Evolutionary conservation across 2,888 invertebrate species (phyloP).

Genomic region (Eremobia ochroleuca): DNA sequence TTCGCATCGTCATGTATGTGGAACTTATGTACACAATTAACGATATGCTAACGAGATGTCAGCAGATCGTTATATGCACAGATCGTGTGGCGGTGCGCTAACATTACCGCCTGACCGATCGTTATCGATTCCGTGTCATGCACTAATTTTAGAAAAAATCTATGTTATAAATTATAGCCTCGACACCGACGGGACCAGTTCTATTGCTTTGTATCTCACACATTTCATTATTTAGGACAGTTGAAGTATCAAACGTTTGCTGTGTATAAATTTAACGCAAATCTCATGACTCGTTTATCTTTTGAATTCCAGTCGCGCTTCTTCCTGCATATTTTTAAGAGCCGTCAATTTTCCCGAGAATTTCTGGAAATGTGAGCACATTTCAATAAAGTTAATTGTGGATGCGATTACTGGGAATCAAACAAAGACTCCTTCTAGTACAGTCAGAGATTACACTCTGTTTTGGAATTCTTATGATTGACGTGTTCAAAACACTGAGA

Average conservation of each 20-base stretch:
- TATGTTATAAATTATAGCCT: constrained; percentile 73
- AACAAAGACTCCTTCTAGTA: constrained; percentile 59
- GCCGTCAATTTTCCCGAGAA: constrained; percentile 40
- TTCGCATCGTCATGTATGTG: constrained; percentile 9
- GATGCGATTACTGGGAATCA: constrained; percentile 56
- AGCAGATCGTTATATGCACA: constrained; percentile 61
- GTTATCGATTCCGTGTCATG: constrained; percentile 83
- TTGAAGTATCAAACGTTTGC: constrained; percentile 49
- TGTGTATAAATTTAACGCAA: constrained; percentile 50
- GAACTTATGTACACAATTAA: constrained; percentile 39
- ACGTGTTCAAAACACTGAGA: constrained; percentile 39
- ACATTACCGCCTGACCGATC: constrained; percentile 76
- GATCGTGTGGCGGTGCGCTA: constrained; percentile 72
- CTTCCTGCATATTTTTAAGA: constrained; percentile 61
- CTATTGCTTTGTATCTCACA: constrained; percentile 58
- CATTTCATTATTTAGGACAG: constrained; percentile 67
- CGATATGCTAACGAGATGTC: constrained; percentile 43
- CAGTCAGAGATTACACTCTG: constrained; percentile 42
- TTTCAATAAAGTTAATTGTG: constrained; percentile 61
- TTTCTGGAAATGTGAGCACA: constrained; percentile 52
- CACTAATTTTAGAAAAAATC: constrained; percentile 85
- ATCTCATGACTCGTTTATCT: constrained; percentile 55
- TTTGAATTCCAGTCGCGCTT: constrained; percentile 51
- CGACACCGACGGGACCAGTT: constrained; percentile 66
- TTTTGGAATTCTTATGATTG: constrained; percentile 44